These are phyloP conservation scores for Stenotaenia linearis DNA, from an alignment of 2,888 invertebrate genomes.

Conservation along the genomic window DNA sequence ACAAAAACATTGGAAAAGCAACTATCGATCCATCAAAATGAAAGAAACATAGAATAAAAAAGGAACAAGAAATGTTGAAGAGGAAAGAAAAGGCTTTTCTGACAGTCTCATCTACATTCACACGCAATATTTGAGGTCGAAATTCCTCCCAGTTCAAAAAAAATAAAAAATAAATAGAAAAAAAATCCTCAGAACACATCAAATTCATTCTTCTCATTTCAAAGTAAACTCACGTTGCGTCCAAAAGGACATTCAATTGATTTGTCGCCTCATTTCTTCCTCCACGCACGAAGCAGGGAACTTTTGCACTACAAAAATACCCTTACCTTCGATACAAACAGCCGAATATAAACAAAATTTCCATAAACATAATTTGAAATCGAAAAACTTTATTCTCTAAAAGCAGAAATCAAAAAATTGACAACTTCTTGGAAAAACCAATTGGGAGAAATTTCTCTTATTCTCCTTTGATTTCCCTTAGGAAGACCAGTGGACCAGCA, in stretches of 20 bases:
- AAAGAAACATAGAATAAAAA: background rate
- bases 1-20: background rate
- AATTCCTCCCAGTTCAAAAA: background rate
- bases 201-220: conserved; percentile 1
- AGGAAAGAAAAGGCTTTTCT: background rate
- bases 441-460: background rate
- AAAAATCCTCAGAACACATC: background rate
- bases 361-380: too few species aligned
- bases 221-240: background rate
- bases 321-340: background rate
- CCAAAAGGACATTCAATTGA: background rate
- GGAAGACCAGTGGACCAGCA: background rate
- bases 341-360: background rate
- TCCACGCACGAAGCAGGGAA: background rate
- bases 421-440: background rate
- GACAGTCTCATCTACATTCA: background rate
- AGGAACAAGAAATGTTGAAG: background rate
- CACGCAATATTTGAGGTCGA: background rate
- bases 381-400: background rate
- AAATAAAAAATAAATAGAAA: background rate
- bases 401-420: background rate
- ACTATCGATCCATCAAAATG: background rate
- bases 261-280: background rate
- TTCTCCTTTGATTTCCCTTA: background rate
- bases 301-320: background rate